A percentile compares a stretch with the other conserved stretches of the same genome.
Conservation (phyloP, 2,113 vertebrate species). For the Pygoscelis adeliae region DNA sequence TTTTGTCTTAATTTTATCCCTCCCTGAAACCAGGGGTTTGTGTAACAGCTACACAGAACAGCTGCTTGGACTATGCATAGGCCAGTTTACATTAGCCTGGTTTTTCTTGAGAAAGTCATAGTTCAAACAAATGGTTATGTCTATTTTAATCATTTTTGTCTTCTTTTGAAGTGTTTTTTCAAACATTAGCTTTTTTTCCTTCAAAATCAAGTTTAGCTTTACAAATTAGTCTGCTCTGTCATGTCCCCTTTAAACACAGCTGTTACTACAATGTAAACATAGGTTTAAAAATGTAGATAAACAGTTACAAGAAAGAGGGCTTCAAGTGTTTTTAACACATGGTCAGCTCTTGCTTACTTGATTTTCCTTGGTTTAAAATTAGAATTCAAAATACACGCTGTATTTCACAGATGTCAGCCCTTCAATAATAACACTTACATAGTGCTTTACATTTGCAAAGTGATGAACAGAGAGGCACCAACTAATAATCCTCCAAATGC, state of each 20-base stretch:
- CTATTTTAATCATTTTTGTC: conserved; percentile 86
- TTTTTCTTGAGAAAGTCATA: conserved; percentile 83
- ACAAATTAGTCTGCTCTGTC: conserved; percentile 81
- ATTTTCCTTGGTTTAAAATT: conserved; percentile 71
- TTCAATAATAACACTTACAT: conserved; percentile 1
- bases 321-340: conserved; percentile 81
- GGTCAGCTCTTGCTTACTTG: conserved; percentile 74
- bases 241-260: conserved; percentile 83
- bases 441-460: not conserved
- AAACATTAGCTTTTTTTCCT: conserved; percentile 70
- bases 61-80: conserved; percentile 71
- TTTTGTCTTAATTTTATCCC: conserved; percentile 50
- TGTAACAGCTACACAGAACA: conserved; percentile 72
- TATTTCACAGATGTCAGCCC: conserved; percentile 72
- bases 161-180: conserved; percentile 83
- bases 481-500: not conserved
- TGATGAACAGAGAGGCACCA: conserved; percentile 5
- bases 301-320: conserved; percentile 75
- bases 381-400: conserved; percentile 71
- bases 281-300: conserved; percentile 78
- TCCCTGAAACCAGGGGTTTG: conserved; percentile 1
- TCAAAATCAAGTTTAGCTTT: conserved; percentile 80
- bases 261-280: conserved; percentile 81
- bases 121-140: conserved; percentile 86
- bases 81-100: conserved; percentile 78